These are phyloP conservation scores for Homalodisca vitripennis DNA, from an alignment of 1,140 invertebrate species.

Conservation along the genomic window DNA sequence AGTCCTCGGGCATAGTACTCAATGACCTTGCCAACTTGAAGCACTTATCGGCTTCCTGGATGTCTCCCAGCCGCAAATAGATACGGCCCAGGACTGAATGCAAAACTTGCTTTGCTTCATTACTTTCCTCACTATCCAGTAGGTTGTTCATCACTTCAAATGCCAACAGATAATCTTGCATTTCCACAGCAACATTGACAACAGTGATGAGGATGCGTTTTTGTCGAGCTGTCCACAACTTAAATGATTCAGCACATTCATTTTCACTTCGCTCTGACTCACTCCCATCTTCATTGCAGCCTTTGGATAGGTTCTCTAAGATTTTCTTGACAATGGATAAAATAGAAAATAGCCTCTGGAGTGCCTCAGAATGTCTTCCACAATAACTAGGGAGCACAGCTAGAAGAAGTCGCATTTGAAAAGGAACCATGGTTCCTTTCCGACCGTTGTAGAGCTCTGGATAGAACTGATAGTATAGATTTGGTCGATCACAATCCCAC, in stretches of 20 bases:
- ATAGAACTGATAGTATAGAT: slow-evolving; percentile 91
- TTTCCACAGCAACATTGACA: slow-evolving; percentile 73
- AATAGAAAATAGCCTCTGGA: slow-evolving; percentile 76
- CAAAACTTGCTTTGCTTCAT: slow-evolving; percentile 59
- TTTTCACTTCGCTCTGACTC: slow-evolving; percentile 52
- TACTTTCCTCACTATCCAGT: slow-evolving; percentile 50
- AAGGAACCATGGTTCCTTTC: slow-evolving; percentile 85
- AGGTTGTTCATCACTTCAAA: slow-evolving; percentile 61
- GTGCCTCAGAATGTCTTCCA: slow-evolving; percentile 70
- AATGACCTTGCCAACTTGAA: slow-evolving; percentile 57
- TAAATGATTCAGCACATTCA: slow-evolving; percentile 62
- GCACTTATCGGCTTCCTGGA: slow-evolving; percentile 69
- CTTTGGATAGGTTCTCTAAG: slow-evolving; percentile 62
- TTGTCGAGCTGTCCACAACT: slow-evolving; percentile 76
- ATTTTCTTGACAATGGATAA: slow-evolving; percentile 71
- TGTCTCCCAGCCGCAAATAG: slow-evolving; percentile 81
- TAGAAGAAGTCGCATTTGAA: slow-evolving; percentile 80
- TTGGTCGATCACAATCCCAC: slow-evolving; percentile 80
- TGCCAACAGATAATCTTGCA: slow-evolving; percentile 66
- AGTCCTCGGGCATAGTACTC: slow-evolving; percentile 49
- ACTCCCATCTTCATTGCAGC: slow-evolving; percentile 68
- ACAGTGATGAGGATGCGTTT: slow-evolving; percentile 79
- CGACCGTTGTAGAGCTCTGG: slow-evolving; percentile 80
- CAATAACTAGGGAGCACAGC: slow-evolving; percentile 83
- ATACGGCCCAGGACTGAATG: slow-evolving; percentile 80